Percentiles rank a stretch among this genome's conserved stretches.
Evolutionary conservation across 2,888 invertebrate genomes (phyloP).

Genomic region (Netelia inedita): DNA sequence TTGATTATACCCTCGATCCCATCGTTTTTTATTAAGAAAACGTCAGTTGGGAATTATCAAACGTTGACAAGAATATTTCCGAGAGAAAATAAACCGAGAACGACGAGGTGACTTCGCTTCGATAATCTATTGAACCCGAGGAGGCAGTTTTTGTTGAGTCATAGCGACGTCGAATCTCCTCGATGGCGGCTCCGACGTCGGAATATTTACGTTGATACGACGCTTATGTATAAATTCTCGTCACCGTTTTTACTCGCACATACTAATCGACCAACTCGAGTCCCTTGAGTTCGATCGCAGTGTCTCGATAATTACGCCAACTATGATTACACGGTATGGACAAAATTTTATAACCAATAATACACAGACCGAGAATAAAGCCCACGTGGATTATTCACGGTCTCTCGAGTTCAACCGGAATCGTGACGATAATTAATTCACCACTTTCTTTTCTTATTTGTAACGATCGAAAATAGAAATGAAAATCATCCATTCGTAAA

Average conservation of each 20-base stretch:
- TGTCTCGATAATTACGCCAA: neutral
- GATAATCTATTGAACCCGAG: neutral
- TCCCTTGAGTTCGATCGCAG: neutral
- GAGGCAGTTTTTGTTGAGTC: constrained; percentile 64
- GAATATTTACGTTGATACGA: neutral
- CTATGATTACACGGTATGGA: neutral
- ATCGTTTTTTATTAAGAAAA: no score
- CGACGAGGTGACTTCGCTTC: no score
- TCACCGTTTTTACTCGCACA: constrained; percentile 1
- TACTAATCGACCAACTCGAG: neutral
- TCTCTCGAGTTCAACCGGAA: neutral
- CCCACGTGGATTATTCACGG: neutral
- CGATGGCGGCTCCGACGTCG: neutral
- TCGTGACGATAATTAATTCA: neutral
- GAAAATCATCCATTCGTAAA: no score
- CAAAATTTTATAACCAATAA: neutral
- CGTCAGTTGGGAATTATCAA: no score
- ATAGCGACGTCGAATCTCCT: constrained; percentile 68
- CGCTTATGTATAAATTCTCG: neutral
- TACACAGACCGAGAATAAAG: neutral
- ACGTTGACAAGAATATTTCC: no score
- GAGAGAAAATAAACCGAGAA: no score
- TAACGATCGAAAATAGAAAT: neutral
- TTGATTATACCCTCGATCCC: no score
- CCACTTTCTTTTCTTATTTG: neutral